A percentile compares a stretch with the other conserved stretches of the same genome.
phyloP scores from a whole-genome alignment of 2,113 vertebrate genomes.

The Acanthisitta chloris region DNA sequence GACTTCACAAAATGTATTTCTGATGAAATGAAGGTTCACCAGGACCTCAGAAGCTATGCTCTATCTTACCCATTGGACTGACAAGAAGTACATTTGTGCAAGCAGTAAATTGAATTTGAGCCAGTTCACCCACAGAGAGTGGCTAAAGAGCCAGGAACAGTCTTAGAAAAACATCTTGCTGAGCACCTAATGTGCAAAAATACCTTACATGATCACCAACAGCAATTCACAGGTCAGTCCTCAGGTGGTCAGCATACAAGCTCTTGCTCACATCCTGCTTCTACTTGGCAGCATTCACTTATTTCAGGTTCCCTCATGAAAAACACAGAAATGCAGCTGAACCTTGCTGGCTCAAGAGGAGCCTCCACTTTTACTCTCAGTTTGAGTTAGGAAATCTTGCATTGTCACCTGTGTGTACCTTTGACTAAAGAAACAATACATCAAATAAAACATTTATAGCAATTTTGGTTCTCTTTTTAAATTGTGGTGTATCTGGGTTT shows the following conservation, averaged over 20 bases:
- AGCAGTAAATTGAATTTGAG: not conserved
- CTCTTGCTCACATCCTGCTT: not conserved
- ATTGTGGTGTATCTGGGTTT: rapidly evolving
- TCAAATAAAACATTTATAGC: not conserved
- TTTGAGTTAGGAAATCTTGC: not conserved
- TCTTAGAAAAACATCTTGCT: not conserved
- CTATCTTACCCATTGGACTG: rapidly evolving
- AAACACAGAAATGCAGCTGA: not conserved
- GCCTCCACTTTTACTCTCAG: not conserved
- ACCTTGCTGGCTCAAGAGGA: not conserved
- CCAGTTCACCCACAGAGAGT: not conserved
- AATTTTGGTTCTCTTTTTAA: not conserved
- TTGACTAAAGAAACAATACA: not conserved
- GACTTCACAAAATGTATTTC: not conserved
- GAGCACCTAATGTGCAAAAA: not conserved
- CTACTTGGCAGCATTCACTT: not conserved
- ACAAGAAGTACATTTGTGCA: not conserved
- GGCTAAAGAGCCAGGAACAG: not conserved
- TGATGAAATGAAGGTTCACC: not conserved
- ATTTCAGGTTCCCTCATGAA: not conserved
- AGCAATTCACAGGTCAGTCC: not conserved
- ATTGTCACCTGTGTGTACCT: not conserved
- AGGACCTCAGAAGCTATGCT: not conserved
- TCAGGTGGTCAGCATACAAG: not conserved
- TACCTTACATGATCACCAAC: not conserved